Evolutionary conservation across 2,113 vertebrate species (phyloP), one percentile per base, ranked within the genome.

Genomic region (Pandion haliaetus): DNA sequence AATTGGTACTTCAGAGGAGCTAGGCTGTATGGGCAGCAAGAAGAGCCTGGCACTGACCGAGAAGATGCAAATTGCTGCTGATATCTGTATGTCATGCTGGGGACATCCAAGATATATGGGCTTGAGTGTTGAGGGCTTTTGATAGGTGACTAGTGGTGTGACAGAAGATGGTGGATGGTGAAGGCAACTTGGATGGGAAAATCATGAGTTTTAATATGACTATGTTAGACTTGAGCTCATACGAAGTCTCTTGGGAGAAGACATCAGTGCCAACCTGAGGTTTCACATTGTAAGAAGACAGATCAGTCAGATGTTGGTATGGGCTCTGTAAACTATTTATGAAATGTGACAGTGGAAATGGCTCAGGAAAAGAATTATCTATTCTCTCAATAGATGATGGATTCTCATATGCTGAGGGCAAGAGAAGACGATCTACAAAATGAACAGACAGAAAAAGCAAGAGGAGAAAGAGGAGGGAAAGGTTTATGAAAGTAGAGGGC

Each of bases 101-200:
- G 28, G 31, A 81, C 12, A 92, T 23, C 20, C 28, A 62, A 50
- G 65, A 8, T 62, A 11, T 40, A 57, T 0, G 0, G 31, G 14
- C 40, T 40, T 73, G 52, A 52, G 42, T 62, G 38, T 65, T 5
- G 15, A 44, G 15, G 34, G 36, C 6, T 70, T 76, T 70, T 57
- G 36, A 57, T 42, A 32, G 3, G 2, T 14, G 57, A 52, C 50
- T 47, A 73, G 10, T 44, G 32, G 6, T 79, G 34, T 52, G 32
- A 78, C 31, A 57, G 45, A 93, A n/a, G 55, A 52, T 50, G 10
- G 8, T 89, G 55, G 23, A 70, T 15, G 13, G 11, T 80, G 72
- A 90, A 93, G 10, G 36, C 18, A 88, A 55, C 10, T 49, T 71
- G 25, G 19, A 36, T 28, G 17, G 49, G 28, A 47, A 88, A 65